Evolutionary conservation across 1,140 invertebrate genomes (phyloP), one percentile per base, ranked within the genome.

Genomic region (Drosophila sturtevanti): DNA sequence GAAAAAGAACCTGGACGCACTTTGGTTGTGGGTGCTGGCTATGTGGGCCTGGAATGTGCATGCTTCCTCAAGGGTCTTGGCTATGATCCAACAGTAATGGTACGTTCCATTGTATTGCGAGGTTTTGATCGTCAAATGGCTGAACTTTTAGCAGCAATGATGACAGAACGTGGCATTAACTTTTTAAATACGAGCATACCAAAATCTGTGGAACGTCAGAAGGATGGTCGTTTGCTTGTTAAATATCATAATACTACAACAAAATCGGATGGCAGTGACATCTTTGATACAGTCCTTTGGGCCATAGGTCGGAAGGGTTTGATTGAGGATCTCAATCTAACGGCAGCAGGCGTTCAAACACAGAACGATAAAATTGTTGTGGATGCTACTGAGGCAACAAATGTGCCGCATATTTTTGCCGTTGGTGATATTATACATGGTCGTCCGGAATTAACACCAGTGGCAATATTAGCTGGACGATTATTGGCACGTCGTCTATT

Each of bases 91-190:
- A 98, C 97, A 0, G 94, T 99, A 14, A 97, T 98, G 95, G 96
- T 98, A 0, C 94, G 98, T 1, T 99, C 98, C 0, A 96, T 99
- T 65, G 94, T 98, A 10, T 93, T 99, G n/a, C 94, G 98, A 78
- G 98, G 98, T n/a, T 99, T 99, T 92, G 98, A 99, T 93, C 98
- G 98, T 91, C 97, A 99, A 93, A 99, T 99, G 96, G 97, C 98
- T 6, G 93, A 95, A 41, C 93, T 96, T 60, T 94, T 99, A 63
- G 95, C 95, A 2, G 93, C 94, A 16, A 96, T 98, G 92, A 98
- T 99, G 97, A 92, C 94, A 55, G 92, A 95, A 44, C 95, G 95
- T 64, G 97, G 97, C 0, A 94, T 99, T 7, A 94, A 95, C 73
- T 98, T 99, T 91, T 92, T 98, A 9, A 91, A 95, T 68, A 94